A percentile compares a stretch with the other conserved stretches of the same genome.
Evolutionary conservation across 2,888 invertebrate genomes (phyloP).

Genomic region (Hypercompe scribonia): DNA sequence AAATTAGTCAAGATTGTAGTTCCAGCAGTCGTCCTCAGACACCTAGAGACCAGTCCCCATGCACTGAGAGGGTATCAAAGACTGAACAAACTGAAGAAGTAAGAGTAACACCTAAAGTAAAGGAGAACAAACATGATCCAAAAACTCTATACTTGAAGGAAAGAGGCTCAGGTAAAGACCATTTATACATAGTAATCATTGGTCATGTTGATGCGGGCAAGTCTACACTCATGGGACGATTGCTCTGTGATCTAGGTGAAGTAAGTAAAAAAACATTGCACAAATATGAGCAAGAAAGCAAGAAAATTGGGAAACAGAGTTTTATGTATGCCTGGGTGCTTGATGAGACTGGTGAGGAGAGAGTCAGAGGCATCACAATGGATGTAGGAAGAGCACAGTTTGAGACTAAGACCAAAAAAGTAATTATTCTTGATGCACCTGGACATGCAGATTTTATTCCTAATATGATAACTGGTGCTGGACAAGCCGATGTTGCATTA

Average conservation of each 20-base stretch:
- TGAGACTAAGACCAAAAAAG: constrained; percentile 93
- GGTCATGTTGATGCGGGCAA: constrained; percentile 99
- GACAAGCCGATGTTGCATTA: constrained; percentile 98
- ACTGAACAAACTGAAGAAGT: constrained; percentile 74
- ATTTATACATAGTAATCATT: constrained; percentile 96
- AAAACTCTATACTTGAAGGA: constrained; percentile 89
- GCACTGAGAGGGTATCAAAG: constrained; percentile 85
- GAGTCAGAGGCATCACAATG: constrained; percentile 99
- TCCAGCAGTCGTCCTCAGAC: constrained; percentile 77
- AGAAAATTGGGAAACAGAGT: constrained; percentile 98
- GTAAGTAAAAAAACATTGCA: constrained; percentile 96
- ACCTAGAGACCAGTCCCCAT: constrained; percentile 90
- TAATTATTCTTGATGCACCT: constrained; percentile 97
- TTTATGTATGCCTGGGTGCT: constrained; percentile 99
- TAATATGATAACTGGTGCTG: constrained; percentile 99
- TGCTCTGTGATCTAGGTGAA: constrained; percentile 94
- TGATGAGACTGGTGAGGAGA: constrained; percentile 99
- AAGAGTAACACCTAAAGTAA: constrained; percentile 73
- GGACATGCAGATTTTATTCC: constrained; percentile 99
- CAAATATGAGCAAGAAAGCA: constrained; percentile 98
- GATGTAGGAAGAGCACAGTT: constrained; percentile 98
- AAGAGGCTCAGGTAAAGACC: constrained; percentile 93
- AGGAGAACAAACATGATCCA: constrained; percentile 87
- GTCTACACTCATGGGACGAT: constrained; percentile 98
- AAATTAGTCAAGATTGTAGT: constrained; percentile 69